phyloP scores from a whole-genome alignment of 2,888 invertebrate genomes.

The Hipparchia sbordonii region DNA sequence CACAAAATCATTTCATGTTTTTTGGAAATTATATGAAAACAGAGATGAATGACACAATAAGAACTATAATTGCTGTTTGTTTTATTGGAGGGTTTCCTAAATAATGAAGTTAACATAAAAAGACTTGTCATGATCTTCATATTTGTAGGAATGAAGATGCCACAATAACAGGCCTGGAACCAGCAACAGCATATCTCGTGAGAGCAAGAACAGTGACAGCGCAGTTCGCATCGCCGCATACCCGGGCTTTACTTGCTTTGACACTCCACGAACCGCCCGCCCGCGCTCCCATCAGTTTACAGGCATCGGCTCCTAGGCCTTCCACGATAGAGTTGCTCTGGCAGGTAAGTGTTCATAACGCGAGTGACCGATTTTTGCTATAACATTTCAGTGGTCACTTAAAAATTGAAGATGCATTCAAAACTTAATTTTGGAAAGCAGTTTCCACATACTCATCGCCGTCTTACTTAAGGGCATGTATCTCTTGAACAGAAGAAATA shows the following conservation, averaged over 20 bases:
- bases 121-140: neutral
- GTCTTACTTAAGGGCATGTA: too few relatives aligned
- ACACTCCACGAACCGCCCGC: slow-evolving; percentile 76
- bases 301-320: slow-evolving; percentile 68
- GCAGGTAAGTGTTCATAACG: slow-evolving; percentile 57
- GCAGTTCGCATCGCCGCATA: slow-evolving; percentile 75
- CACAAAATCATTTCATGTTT: too few relatives aligned
- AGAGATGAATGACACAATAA: too few relatives aligned
- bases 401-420: too few relatives aligned
- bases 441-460: too few relatives aligned
- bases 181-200: slow-evolving; percentile 74
- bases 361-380: too few relatives aligned
- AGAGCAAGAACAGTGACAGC: slow-evolving; percentile 73
- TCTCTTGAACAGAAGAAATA: too few relatives aligned
- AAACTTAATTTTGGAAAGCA: neutral
- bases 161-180: slow-evolving; percentile 72
- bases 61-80: too few relatives aligned
- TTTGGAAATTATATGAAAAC: too few relatives aligned
- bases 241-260: slow-evolving; percentile 69
- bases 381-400: too few relatives aligned
- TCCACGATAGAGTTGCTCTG: slow-evolving; percentile 72
- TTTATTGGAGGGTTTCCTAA: too few relatives aligned
- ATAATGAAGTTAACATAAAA: too few relatives aligned
- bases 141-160: slow-evolving; percentile 63
- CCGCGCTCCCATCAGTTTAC: slow-evolving; percentile 65